Evolutionary conservation across 1,140 invertebrate species (phyloP).

Genomic region (Parasteatoda tepidariorum): DNA sequence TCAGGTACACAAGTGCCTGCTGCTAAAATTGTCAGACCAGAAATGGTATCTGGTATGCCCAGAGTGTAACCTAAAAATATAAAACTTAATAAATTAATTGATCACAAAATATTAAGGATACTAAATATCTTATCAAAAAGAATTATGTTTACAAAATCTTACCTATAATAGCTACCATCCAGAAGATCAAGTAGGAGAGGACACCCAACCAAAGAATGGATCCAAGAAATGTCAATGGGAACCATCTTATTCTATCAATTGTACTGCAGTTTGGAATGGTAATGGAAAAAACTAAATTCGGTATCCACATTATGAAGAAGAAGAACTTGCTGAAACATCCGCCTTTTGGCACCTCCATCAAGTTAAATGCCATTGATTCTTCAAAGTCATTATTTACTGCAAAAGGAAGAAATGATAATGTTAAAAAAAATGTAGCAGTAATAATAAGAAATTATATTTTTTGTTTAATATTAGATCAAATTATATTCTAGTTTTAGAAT

Average conservation of each 20-base stretch:
- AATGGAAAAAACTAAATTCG: constrained; percentile 77
- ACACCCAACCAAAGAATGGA: constrained; percentile 89
- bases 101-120: too few species aligned
- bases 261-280: constrained; percentile 83
- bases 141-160: too few species aligned
- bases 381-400: constrained; percentile 32
- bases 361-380: neutral
- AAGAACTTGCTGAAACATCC: constrained; percentile 67
- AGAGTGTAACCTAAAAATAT: constrained; percentile 59
- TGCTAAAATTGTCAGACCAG: constrained; percentile 61
- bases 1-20: constrained; percentile 63
- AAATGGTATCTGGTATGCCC: constrained; percentile 61
- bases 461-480: neutral
- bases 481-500: too few species aligned
- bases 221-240: constrained; percentile 85
- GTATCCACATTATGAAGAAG: constrained; percentile 82
- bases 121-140: too few species aligned
- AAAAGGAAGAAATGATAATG: too few species aligned
- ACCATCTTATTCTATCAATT: constrained; percentile 81
- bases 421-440: too few species aligned
- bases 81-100: neutral
- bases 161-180: constrained; percentile 94
- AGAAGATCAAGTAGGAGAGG: constrained; percentile 88
- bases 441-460: neutral
- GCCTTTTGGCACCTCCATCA: constrained; percentile 25